A percentile compares a stretch with the other conserved stretches of the same genome.
These are phyloP conservation scores for Corella eumyota DNA, from an alignment of 23 tunicate species.

Conservation along the genomic window DNA sequence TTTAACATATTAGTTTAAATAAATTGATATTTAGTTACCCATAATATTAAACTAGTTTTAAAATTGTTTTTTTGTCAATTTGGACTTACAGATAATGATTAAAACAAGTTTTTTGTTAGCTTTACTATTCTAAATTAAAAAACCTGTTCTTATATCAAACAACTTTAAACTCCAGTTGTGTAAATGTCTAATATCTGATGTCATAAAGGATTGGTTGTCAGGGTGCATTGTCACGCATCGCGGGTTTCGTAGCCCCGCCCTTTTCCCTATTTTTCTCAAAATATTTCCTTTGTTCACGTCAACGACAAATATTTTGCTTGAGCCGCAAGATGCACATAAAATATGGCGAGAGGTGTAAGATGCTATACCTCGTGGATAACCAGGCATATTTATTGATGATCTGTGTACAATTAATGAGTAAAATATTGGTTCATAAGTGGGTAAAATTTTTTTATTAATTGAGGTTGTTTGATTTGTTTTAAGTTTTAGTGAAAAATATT, in stretches of 20 bases:
- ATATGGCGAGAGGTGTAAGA: slow-evolving; percentile 39
- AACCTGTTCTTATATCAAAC: slow-evolving; percentile 57
- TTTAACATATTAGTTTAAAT: too few species aligned
- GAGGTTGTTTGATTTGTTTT: too few species aligned
- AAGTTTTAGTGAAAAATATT: too few species aligned
- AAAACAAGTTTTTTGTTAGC: too few species aligned
- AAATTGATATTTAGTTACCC: too few species aligned
- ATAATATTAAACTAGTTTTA: too few species aligned
- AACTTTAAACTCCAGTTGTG: slow-evolving; percentile 27
- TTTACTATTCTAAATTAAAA: not conserved
- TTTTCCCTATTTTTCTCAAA: slow-evolving; percentile 15
- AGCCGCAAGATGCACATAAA: slow-evolving; percentile 30
- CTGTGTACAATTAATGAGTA: slow-evolving; percentile 1
- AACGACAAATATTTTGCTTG: slow-evolving; percentile 33
- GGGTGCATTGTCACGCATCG: slow-evolving; percentile 63
- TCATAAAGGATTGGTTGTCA: slow-evolving; percentile 28
- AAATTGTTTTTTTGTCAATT: too few species aligned
- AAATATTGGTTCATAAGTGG: too few species aligned
- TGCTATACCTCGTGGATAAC: slow-evolving; percentile 38
- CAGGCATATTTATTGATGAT: slow-evolving; percentile 23
- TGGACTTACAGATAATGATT: too few species aligned
- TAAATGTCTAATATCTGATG: slow-evolving; percentile 28
- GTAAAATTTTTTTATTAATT: too few species aligned
- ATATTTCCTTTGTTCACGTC: slow-evolving; percentile 23
- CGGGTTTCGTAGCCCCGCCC: slow-evolving; percentile 13